These are phyloP conservation scores for Gavialis gangeticus DNA, from an alignment of 2,113 vertebrate genomes.

Conservation along the genomic window DNA sequence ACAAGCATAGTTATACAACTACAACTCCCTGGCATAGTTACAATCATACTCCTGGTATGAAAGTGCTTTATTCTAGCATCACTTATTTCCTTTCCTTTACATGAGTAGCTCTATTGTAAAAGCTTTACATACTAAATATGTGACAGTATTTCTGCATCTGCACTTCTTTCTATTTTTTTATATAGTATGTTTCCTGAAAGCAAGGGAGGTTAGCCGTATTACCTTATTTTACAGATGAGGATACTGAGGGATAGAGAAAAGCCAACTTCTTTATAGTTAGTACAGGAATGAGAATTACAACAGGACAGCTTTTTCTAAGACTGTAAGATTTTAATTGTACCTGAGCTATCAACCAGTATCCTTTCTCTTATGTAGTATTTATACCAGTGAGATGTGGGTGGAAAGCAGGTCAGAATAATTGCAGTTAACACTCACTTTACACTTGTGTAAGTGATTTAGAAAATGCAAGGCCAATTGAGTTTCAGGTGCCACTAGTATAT, in stretches of 20 bases:
- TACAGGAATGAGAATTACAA: no score
- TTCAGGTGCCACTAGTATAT: not conserved
- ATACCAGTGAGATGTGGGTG: not conserved
- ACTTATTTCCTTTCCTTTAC: not conserved
- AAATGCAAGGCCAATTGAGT: not conserved
- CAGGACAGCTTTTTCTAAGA: no score
- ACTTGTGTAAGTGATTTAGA: not conserved
- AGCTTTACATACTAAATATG: not conserved
- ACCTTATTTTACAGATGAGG: no score
- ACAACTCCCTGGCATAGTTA: not conserved
- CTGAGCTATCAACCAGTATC: not conserved
- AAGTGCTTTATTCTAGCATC: not conserved
- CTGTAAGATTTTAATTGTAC: no score
- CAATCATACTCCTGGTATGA: not conserved
- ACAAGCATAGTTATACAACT: not conserved
- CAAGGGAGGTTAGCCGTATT: no score
- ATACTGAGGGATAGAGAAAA: no score
- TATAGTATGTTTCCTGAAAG: no score
- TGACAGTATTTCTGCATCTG: not conserved
- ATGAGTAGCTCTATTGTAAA: not conserved
- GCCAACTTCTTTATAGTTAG: no score
- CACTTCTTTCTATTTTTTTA: no score
- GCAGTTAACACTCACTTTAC: not conserved
- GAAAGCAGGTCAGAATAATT: not conserved
- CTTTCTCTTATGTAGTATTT: not conserved